Evolutionary conservation across 2,113 vertebrate species (phyloP).

Genomic region (Budorcas taxicolor): DNA sequence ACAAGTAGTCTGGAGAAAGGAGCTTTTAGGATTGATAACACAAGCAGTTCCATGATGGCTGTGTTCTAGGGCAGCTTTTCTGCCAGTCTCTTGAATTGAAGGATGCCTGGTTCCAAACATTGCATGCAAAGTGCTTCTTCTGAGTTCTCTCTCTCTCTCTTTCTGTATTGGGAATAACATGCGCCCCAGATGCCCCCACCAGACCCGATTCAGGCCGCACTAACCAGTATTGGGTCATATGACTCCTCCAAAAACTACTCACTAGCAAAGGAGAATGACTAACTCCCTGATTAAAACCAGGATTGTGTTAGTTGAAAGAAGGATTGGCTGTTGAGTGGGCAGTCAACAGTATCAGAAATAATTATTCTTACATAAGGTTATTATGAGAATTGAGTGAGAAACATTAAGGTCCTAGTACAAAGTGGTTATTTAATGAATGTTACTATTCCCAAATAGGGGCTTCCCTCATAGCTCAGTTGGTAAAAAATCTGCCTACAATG

Average conservation of each 20-base stretch:
- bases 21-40: neutral
- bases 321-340: neutral
- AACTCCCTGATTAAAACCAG: neutral
- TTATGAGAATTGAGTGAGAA: neutral
- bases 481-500: neutral
- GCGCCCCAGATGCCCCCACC: neutral
- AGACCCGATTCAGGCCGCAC: neutral
- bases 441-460: neutral
- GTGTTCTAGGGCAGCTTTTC: neutral
- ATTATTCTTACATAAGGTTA: neutral
- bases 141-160: neutral
- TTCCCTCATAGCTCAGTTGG: neutral
- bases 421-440: neutral
- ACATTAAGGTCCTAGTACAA: neutral
- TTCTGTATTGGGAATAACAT: neutral
- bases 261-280: neutral
- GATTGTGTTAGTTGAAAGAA: neutral
- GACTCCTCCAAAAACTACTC: neutral
- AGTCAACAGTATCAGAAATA: neutral
- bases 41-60: neutral
- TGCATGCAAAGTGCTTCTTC: neutral
- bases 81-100: neutral
- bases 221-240: neutral
- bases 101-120: neutral
- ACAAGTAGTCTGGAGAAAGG: neutral